Conservation (phyloP, 1,140 invertebrate genomes). For the Sipha flava region DNA sequence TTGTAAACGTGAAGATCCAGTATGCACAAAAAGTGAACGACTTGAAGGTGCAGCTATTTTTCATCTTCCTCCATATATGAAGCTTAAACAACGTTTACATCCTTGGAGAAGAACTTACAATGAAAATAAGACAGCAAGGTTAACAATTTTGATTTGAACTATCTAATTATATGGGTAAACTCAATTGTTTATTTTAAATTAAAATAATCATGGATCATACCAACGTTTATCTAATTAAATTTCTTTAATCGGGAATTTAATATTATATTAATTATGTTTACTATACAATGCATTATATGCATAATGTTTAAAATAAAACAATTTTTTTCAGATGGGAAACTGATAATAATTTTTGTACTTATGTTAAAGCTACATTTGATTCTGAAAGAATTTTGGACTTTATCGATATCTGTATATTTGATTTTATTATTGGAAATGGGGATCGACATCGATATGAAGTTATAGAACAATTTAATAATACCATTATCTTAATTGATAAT, state of each 20-base stretch:
- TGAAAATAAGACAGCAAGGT: constrained; percentile 57
- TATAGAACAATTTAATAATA: constrained; percentile 44
- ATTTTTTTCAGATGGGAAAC: constrained; percentile 60
- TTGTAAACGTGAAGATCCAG: constrained; percentile 68
- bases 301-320: constrained; percentile 12
- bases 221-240: too few species aligned
- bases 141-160: constrained; percentile 24
- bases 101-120: constrained; percentile 87
- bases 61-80: constrained; percentile 63
- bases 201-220: too few species aligned
- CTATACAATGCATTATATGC: too few species aligned
- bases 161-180: background rate
- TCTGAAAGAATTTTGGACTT: constrained; percentile 58
- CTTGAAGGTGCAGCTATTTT: constrained; percentile 78
- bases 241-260: too few species aligned
- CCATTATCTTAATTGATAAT: constrained; percentile 80
- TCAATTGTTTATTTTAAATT: too few species aligned
- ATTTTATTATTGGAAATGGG: constrained; percentile 90
- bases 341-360: constrained; percentile 68
- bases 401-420: constrained; percentile 79
- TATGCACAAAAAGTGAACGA: constrained; percentile 63
- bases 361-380: constrained; percentile 46
- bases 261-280: too few species aligned
- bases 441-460: constrained; percentile 89
- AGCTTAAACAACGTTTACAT: constrained; percentile 57